These are phyloP conservation scores for Watsonalla binaria DNA, from an alignment of 2,888 invertebrate genomes.

Conservation along the genomic window DNA sequence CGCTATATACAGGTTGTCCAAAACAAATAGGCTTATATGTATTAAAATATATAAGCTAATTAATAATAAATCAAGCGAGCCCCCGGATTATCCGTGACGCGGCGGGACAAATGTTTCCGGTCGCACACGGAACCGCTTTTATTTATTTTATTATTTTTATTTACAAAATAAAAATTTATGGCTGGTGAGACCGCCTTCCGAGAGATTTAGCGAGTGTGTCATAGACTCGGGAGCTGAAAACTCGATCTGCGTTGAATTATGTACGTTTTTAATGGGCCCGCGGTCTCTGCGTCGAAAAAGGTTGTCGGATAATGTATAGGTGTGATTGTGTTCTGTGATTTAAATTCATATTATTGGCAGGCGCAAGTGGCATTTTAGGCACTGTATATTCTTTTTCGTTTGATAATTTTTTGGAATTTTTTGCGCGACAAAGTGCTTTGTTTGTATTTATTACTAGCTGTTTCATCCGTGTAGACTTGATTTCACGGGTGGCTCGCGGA, in stretches of 20 bases:
- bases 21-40: conserved; percentile 35
- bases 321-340: conserved; percentile 48
- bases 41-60: conserved; percentile 59
- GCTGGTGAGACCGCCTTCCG: conserved; percentile 68
- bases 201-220: conserved; percentile 75
- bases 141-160: conserved; percentile 76
- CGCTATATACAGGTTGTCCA: conserved; percentile 21
- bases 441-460: neutral
- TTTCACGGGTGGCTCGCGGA: too few relatives aligned
- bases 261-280: conserved; percentile 62
- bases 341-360: conserved; percentile 49
- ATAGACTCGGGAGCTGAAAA: conserved; percentile 67
- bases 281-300: conserved; percentile 51
- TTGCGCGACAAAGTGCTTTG: neutral
- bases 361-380: conserved; percentile 17
- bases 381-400: neutral
- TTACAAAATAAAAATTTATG: conserved; percentile 75
- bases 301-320: conserved; percentile 53
- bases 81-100: conserved; percentile 68
- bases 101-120: conserved; percentile 75
- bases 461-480: too few relatives aligned
- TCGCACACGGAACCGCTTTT: conserved; percentile 55
- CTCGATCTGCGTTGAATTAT: conserved; percentile 70
- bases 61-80: conserved; percentile 72
- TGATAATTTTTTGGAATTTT: neutral